Conservation (phyloP, 2,888 invertebrate species). For the Andrena camellia region DNA sequence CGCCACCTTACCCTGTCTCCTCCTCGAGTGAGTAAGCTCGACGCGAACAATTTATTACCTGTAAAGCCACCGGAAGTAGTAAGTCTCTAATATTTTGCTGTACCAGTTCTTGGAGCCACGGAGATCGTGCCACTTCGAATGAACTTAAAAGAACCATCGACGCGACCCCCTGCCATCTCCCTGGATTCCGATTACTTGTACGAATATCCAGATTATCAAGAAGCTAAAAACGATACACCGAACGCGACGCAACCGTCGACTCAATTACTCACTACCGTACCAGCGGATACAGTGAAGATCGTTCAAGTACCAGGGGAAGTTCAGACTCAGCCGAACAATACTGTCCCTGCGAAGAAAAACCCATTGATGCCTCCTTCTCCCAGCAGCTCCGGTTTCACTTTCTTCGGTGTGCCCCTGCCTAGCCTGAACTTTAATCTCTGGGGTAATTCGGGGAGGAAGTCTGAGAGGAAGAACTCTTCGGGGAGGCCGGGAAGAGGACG, state of each 20-base stretch:
- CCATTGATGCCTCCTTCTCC: conserved; percentile 85
- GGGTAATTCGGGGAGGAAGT: conserved; percentile 84
- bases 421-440: conserved; percentile 90
- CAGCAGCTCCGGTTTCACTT: conserved; percentile 90
- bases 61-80: not conserved
- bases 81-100: not conserved
- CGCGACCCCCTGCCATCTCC: conserved; percentile 78
- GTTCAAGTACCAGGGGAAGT: conserved; percentile 67
- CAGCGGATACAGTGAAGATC: conserved; percentile 36
- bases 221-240: conserved; percentile 83
- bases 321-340: conserved; percentile 43
- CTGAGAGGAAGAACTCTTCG: conserved; percentile 80
- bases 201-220: conserved; percentile 92
- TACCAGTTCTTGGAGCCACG: conserved; percentile 85
- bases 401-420: conserved; percentile 94
- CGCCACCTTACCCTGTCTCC: conserved; percentile 64
- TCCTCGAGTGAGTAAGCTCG: conserved; percentile 56
- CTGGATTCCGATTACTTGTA: conserved; percentile 89
- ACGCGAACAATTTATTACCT: not conserved
- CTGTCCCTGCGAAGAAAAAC: conserved; percentile 63
- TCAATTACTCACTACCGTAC: conserved; percentile 24
- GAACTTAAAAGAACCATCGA: conserved; percentile 86
- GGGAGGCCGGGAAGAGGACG: conserved; percentile 79
- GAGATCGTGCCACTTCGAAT: conserved; percentile 88
- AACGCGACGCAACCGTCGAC: conserved; percentile 31